Percentiles rank a stretch among this genome's conserved stretches.
phyloP scores from a whole-genome alignment of 2,113 vertebrate genomes.

The Sceloporus tristichus region DNA sequence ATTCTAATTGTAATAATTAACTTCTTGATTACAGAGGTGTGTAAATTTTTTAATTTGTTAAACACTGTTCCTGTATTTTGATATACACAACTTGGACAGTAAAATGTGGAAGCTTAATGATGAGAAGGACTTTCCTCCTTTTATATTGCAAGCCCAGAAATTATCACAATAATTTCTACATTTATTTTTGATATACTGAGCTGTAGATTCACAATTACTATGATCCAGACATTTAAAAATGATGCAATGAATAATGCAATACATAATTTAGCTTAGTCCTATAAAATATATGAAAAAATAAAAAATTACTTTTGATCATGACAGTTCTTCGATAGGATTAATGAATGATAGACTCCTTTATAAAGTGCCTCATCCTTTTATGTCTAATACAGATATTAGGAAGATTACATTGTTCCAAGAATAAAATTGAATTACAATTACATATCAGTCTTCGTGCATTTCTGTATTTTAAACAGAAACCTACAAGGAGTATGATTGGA shows the following conservation, averaged over 20 bases:
- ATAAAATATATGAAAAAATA: conserved; percentile 60
- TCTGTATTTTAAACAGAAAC: conserved; percentile 65
- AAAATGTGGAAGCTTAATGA: conserved; percentile 21
- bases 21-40: neutral
- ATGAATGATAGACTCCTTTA: conserved; percentile 62
- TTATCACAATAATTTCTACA: neutral
- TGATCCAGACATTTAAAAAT: conserved; percentile 63
- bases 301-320: conserved; percentile 68
- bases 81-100: conserved; percentile 22
- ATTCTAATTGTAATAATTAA: neutral
- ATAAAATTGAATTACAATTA: conserved; percentile 68
- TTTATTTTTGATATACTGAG: conserved; percentile 61
- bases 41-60: conserved; percentile 25
- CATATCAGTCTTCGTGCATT: conserved; percentile 55
- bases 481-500: conserved; percentile 44
- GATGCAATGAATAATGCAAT: conserved; percentile 74
- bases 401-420: conserved; percentile 65
- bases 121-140: conserved; percentile 37
- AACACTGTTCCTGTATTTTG: conserved; percentile 40
- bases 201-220: conserved; percentile 49
- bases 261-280: conserved; percentile 66
- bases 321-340: conserved; percentile 71
- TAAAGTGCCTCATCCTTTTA: conserved; percentile 65
- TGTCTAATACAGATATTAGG: conserved; percentile 65
- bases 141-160: conserved; percentile 29